Evolutionary conservation across 1,140 invertebrate species (phyloP).

Genomic region (Teleopsis dalmanni): DNA sequence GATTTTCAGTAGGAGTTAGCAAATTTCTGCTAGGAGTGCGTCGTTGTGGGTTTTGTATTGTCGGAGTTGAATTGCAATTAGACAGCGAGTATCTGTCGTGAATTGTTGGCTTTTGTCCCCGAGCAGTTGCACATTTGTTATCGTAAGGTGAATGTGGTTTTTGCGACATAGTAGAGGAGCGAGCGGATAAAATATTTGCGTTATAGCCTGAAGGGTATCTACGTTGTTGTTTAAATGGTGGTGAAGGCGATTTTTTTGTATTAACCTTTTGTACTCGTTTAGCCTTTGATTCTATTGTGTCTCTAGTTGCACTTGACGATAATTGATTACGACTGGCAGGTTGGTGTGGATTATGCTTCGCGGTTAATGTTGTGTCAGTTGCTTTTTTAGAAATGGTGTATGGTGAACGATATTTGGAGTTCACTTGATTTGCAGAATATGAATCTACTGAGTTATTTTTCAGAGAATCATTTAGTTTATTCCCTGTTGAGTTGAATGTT

Average conservation of each 20-base stretch:
- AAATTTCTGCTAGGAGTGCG: too few species aligned
- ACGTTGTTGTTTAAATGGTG: too few species aligned
- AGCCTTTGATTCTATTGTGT: constrained; percentile 34
- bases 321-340: constrained; percentile 54
- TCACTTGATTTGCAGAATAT: not conserved
- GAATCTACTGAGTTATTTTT: too few species aligned
- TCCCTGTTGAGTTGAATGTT: too few species aligned
- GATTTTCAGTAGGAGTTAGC: too few species aligned
- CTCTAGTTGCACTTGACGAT: constrained; percentile 38
- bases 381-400: not conserved
- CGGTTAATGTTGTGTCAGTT: not conserved
- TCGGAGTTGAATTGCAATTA: too few species aligned
- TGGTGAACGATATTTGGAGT: not conserved
- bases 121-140: not conserved
- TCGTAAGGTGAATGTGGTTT: not conserved
- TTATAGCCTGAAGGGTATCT: not conserved
- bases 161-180: not conserved
- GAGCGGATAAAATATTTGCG: not conserved
- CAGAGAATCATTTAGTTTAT: too few species aligned
- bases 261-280: constrained; percentile 28
- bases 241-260: not conserved
- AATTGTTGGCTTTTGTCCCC: too few species aligned
- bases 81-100: too few species aligned
- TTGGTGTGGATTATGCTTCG: constrained; percentile 52
- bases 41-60: too few species aligned